Evolutionary conservation across 1,140 invertebrate species (phyloP).

Genomic region (Drosophila willistoni): DNA sequence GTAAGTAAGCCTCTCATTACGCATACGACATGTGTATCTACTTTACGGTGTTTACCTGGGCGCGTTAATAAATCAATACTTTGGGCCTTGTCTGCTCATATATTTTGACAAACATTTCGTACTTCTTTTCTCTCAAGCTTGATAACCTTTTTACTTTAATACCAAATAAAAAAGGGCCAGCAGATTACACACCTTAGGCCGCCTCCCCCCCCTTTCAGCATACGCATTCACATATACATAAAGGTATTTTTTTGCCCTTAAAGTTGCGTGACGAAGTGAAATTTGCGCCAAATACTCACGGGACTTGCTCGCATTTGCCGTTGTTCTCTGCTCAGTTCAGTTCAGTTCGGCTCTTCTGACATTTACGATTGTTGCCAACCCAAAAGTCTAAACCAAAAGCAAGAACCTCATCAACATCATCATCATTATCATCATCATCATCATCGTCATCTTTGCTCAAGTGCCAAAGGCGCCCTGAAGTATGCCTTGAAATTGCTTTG

Average conservation of each 20-base stretch:
- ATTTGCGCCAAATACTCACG: conserved; percentile 78
- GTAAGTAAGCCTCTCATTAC: conserved; percentile 46
- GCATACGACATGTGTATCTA: conserved; percentile 61
- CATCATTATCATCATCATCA: conserved; percentile 1
- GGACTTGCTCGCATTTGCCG: conserved; percentile 45
- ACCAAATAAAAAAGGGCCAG: conserved; percentile 42
- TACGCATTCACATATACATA: conserved; percentile 46
- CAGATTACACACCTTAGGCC: conserved; percentile 29
- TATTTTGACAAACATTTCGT: conserved; percentile 72
- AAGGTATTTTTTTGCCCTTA: conserved; percentile 59
- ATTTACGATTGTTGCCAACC: conserved; percentile 64
- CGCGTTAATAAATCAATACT: conserved; percentile 77
- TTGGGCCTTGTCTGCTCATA: conserved; percentile 46
- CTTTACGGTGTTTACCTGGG: conserved; percentile 6
- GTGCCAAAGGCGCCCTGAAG: conserved; percentile 66
- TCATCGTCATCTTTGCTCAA: conserved; percentile 38
- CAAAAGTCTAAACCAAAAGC: conserved; percentile 42
- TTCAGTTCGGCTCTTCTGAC: conserved; percentile 49
- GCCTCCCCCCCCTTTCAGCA: conserved; percentile 20
- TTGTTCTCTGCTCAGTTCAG: conserved; percentile 18
- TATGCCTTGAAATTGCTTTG: conserved; percentile 74
- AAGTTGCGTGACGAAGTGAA: conserved; percentile 80
- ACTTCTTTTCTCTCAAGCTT: conserved; percentile 43
- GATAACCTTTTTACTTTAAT: conserved; percentile 77
- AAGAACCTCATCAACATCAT: conserved; percentile 33